Evolutionary conservation across 2,797 vertebrate species (phyloP), one percentile per base, ranked within the genome.

Genomic region (Potorous gilbertii): DNA sequence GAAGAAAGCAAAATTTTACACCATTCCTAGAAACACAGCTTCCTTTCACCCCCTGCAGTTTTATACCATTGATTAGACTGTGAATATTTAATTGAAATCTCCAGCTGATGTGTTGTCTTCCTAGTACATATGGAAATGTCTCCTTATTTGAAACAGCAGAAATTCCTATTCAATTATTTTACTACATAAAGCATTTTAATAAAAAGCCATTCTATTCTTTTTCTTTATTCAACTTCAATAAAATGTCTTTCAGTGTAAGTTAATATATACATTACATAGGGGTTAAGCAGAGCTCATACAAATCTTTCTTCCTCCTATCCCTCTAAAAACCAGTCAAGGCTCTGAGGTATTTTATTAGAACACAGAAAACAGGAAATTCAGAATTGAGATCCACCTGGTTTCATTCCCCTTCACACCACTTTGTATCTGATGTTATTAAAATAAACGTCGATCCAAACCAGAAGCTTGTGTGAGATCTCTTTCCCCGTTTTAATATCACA

Each of bases 11-110:
- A 97, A 31, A 96, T 92, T 96, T 95, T 93, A 90, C 91, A 96
- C 89, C 96, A 87, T 40, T 62, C 11, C 28, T 91, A 97, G 52
- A 92, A 95, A 96, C 95, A 90, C 52, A 96, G 31, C 46, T 27
- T 95, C 95, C 6, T 8, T 46, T 89, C 59, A 62, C 95, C 55
- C 93, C 93, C 94, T 97, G 81, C 21, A 90, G n/a, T 3, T 95
- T 54, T 55, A 34, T 94, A 59, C 96, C 93, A 93, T 91, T 95
- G 95, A 97, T 97, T 97, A 93, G 94, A 94, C 98, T 96, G 97
- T 74, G 92, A 96, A 91, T 90, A 97, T 55, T 94, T 96, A 95
- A 97, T 5, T 95, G 96, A 97, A 97, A 96, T 59, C 28, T 93
- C 96, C 91, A 92, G 92, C 94, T 97, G 50, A 40, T 97, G 92